These are phyloP conservation scores for Enhydra lutris DNA, from an alignment of 2,113 vertebrate species.

Conservation along the genomic window DNA sequence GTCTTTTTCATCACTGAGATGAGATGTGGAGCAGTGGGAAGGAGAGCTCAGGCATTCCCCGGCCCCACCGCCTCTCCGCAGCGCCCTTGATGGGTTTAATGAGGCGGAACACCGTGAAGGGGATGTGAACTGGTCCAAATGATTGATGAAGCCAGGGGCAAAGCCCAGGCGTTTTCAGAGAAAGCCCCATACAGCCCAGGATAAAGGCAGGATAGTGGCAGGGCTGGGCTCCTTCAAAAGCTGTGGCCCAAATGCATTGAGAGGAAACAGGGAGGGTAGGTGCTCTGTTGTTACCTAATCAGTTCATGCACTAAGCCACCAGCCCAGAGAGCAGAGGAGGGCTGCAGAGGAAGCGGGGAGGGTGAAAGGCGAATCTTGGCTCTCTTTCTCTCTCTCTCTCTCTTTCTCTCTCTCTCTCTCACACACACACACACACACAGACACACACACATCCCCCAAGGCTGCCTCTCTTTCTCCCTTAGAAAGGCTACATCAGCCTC, in stretches of 20 bases:
- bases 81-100: conserved; percentile 91
- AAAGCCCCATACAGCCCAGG: conserved; percentile 94
- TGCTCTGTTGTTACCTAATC: conserved; percentile 99
- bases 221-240: conserved; percentile 93
- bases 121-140: conserved; percentile 93
- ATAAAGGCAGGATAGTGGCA: conserved; percentile 95
- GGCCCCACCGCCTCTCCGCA: conserved; percentile 78
- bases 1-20: conserved; percentile 4
- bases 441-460: conserved; percentile 34
- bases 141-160: conserved; percentile 99
- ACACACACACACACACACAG: conserved; percentile 51
- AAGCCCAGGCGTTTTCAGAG: conserved; percentile 93
- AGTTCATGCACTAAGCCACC: conserved; percentile 94
- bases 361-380: conserved; percentile 81
- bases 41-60: conserved; percentile 83
- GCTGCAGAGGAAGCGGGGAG: conserved; percentile 85
- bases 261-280: conserved; percentile 89
- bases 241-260: conserved; percentile 85
- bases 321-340: conserved; percentile 89
- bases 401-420: not conserved
- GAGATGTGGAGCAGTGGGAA: conserved; percentile 27
- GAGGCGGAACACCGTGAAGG: conserved; percentile 91
- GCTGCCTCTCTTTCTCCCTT: not conserved
- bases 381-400: not conserved
- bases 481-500: conserved; percentile 31